Evolutionary conservation across 2,888 invertebrate species (phyloP).

Genomic region (Priocnemis perturbator): DNA sequence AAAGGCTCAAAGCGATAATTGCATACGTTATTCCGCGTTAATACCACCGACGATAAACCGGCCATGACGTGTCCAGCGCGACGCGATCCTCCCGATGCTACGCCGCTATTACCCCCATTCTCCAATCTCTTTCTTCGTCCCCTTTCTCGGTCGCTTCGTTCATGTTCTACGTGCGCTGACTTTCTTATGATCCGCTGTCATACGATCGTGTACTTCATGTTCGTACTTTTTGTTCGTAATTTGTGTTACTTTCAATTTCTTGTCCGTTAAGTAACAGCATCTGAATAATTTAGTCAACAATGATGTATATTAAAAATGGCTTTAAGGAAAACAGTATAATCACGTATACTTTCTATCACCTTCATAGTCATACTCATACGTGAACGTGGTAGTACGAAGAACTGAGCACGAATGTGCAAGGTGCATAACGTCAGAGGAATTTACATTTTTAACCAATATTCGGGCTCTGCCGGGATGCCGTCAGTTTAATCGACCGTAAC

Average conservation of each 20-base stretch:
- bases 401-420: slow-evolving; percentile 24
- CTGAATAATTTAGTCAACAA: no score
- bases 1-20: slow-evolving; percentile 54
- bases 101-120: slow-evolving; percentile 6
- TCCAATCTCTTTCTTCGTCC: background rate
- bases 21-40: slow-evolving; percentile 47
- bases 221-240: no score
- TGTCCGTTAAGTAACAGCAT: no score
- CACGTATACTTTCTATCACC: no score
- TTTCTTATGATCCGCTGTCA: no score
- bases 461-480: slow-evolving; percentile 38
- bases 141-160: background rate
- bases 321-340: no score
- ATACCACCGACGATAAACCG: slow-evolving; percentile 47
- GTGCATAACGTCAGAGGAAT: slow-evolving; percentile 58
- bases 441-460: slow-evolving; percentile 71
- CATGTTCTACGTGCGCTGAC: no score
- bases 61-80: slow-evolving; percentile 39
- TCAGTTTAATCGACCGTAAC: slow-evolving; percentile 50
- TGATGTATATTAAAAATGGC: no score
- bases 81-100: slow-evolving; percentile 39
- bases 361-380: no score
- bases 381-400: no score
- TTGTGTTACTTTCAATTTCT: no score
- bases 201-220: no score